Evolutionary conservation across 2,888 invertebrate species (phyloP), one percentile per base, ranked within the genome.

Genomic region (Phortica magna): DNA sequence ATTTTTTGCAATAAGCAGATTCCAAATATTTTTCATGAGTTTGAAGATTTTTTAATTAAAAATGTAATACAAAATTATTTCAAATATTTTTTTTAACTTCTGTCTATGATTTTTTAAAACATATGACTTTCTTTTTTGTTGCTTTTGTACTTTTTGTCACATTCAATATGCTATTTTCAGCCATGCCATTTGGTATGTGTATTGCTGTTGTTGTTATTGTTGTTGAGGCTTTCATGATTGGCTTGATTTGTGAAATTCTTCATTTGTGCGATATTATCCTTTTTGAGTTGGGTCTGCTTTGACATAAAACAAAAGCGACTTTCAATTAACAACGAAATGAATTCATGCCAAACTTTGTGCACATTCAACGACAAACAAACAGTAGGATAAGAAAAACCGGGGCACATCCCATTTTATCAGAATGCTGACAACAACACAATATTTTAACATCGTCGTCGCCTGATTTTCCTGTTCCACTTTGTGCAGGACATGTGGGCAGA

Each of bases 71-170:
- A 31, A 31, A 31, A 31, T 31, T 31, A 31, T 31, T n/a, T n/a
- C n/a, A n/a, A 31, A 3, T 3, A 31, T 31, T 31, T 31, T 31
- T 31, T 2, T 31, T n/a, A n/a, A 31, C 3, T 31, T 31, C 31
- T 31, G 31, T 31, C 31, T 31, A n/a, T n/a, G n/a, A n/a, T n/a
- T n/a, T n/a, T n/a, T n/a, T n/a, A n/a, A n/a, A n/a, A n/a, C n/a
- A n/a, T n/a, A n/a, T n/a, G n/a, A n/a, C n/a, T 31, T 31, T 31
- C 5, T 7, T 41, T 79, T 64, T 73, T 77, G 75, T 79, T 80
- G 79, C 48, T 77, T 76, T 78, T 43, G 12, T 31, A 4, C 0
- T 31, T 31, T 31, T 31, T 31, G 31, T 31, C 31, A 31, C 31
- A 31, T 31, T 31, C 31, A 31, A 31, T 4, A 31, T 4, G 2